Conservation (phyloP, 2,113 vertebrate genomes). For the Lagopus muta region DNA sequence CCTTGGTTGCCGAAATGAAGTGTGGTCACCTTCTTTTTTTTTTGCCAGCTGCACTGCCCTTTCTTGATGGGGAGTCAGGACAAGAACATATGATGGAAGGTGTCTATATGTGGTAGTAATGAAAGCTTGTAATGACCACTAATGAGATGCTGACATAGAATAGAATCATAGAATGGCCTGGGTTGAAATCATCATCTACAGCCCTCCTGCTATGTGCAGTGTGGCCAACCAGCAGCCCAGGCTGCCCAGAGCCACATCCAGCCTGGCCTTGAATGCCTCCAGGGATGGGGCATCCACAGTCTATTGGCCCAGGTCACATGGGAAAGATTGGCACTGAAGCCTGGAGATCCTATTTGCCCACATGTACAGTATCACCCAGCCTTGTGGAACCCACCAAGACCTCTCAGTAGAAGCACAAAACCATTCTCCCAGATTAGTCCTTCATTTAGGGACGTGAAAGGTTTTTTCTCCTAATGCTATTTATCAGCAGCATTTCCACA, state of each 20-base stretch:
- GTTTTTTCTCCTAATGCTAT: neutral
- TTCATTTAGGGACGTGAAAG: neutral
- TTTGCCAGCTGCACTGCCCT: too few species aligned
- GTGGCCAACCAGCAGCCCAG: too few species aligned
- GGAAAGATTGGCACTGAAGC: neutral
- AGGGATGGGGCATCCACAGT: too few species aligned
- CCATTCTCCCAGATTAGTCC: neutral
- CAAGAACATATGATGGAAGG: neutral
- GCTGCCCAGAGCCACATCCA: too few species aligned
- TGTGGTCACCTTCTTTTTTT: neutral
- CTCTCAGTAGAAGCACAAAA: neutral
- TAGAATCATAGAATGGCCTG: too few species aligned
- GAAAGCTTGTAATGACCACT: neutral
- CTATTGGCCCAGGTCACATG: neutral
- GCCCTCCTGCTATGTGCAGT: too few species aligned
- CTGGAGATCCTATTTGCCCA: rapidly evolving
- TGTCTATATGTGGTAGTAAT: neutral
- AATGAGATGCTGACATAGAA: neutral
- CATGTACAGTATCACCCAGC: neutral
- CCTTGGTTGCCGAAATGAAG: neutral
- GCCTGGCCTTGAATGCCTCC: too few species aligned
- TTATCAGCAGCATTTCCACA: neutral
- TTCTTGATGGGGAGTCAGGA: neutral
- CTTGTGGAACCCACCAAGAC: neutral
- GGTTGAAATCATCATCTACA: too few species aligned